A percentile compares a stretch with the other conserved stretches of the same genome.
phyloP scores from a whole-genome alignment of 2,888 invertebrate genomes.

The Stramonita haemastoma region DNA sequence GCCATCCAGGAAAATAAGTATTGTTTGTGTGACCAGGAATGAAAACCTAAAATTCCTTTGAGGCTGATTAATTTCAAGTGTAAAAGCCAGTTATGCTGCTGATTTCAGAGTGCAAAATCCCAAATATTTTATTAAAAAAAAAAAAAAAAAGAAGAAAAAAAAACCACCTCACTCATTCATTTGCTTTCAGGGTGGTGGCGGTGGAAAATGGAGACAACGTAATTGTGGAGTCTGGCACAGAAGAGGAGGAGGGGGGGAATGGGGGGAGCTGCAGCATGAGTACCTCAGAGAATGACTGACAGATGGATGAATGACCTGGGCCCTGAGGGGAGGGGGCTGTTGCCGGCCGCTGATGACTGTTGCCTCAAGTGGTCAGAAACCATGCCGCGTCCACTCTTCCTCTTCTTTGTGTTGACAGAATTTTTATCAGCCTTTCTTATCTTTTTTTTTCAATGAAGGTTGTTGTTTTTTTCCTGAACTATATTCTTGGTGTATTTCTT shows the following conservation, averaged over 20 bases:
- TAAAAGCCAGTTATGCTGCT: neutral
- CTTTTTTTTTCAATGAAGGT: no score
- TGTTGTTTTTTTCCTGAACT: no score
- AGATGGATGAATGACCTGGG: no score
- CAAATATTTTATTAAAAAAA: neutral
- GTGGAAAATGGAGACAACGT: constrained; percentile 20
- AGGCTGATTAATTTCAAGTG: neutral
- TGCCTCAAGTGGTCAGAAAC: no score
- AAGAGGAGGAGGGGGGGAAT: neutral
- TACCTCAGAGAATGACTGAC: neutral
- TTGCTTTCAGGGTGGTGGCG: neutral
- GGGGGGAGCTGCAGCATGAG: neutral
- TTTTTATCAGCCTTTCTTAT: no score
- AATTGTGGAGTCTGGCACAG: constrained; percentile 14
- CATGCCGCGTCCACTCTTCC: no score
- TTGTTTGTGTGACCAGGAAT: neutral
- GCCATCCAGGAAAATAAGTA: neutral
- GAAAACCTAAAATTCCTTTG: neutral
- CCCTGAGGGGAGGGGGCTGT: no score
- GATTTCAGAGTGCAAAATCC: neutral
- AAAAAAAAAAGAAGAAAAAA: no score
- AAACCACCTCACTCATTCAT: neutral
- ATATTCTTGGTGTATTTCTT: no score
- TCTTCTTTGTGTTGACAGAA: no score
- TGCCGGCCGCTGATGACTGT: no score